Conservation (phyloP, 2,797 vertebrate species). For the Sebastes matsubarae region DNA sequence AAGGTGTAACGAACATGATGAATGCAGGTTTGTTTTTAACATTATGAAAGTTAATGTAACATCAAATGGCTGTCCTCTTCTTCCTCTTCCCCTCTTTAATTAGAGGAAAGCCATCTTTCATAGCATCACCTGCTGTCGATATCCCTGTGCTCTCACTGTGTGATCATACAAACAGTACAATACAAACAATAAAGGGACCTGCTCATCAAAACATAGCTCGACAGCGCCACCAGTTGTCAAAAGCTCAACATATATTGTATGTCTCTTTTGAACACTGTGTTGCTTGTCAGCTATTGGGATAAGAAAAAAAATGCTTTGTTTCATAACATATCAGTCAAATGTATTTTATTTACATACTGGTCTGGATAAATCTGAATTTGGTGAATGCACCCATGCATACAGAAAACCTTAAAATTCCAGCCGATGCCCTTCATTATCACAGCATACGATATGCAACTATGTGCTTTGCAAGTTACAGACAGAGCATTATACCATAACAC, state of each 20-base stretch:
- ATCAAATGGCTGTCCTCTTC: background rate
- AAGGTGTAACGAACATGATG: background rate
- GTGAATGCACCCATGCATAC: constrained; percentile 65
- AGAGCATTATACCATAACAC: constrained; percentile 51
- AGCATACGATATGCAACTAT: constrained; percentile 58
- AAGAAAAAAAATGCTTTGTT: background rate
- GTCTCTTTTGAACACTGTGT: background rate
- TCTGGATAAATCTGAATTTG: constrained; percentile 62
- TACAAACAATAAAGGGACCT: background rate
- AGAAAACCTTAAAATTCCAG: constrained; percentile 61
- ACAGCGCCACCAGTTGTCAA: background rate
- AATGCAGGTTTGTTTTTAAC: background rate
- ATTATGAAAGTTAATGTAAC: background rate
- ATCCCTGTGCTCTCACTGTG: background rate
- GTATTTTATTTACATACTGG: constrained; percentile 74
- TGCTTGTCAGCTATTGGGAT: background rate
- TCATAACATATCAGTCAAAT: constrained; percentile 58
- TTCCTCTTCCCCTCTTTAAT: background rate
- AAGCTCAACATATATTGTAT: background rate
- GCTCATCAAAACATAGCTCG: background rate
- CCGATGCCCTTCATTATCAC: constrained; percentile 66
- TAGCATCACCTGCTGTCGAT: background rate
- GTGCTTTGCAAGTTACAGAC: constrained; percentile 62
- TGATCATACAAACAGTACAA: background rate
- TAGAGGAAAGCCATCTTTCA: background rate